Conservation (phyloP, 2,797 vertebrate genomes). For the Cryptoblepharus egeriae region DNA sequence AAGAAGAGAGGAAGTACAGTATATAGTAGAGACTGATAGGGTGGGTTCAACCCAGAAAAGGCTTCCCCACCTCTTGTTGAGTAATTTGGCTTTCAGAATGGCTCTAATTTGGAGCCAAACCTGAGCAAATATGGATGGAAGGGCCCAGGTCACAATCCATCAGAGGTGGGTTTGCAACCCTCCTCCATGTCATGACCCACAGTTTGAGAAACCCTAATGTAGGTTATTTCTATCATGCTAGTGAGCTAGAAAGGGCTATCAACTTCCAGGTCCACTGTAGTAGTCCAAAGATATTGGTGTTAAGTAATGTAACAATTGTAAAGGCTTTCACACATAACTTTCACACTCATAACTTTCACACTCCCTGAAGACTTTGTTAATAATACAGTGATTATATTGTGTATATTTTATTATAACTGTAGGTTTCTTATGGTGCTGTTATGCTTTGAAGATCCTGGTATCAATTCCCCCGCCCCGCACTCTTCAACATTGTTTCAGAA, state of each 20-base stretch:
- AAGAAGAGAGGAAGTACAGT: background rate
- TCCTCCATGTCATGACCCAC: too few species aligned
- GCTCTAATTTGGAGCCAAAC: too few species aligned
- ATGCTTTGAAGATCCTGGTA: background rate
- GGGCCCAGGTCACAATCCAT: too few species aligned
- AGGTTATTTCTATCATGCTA: background rate
- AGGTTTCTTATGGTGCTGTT: background rate
- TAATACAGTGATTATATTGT: background rate
- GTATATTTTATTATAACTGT: background rate
- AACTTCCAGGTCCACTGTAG: background rate
- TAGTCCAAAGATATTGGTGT: background rate
- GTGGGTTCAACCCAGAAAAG: too few species aligned
- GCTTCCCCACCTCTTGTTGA: too few species aligned
- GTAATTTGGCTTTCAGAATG: too few species aligned
- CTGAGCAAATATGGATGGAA: too few species aligned
- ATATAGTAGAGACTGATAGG: too few species aligned
- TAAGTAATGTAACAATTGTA: background rate
- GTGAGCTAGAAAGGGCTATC: background rate
- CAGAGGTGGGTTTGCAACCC: too few species aligned
- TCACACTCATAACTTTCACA: background rate
- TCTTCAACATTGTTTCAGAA: constrained; percentile 14
- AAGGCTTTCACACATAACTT: background rate
- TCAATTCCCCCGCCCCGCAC: constrained; percentile 11
- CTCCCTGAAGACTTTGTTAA: constrained; percentile 6
- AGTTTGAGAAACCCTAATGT: too few species aligned